These are phyloP conservation scores for Yponomeuta plumbellus DNA, from an alignment of 2,888 invertebrate genomes.

Conservation along the genomic window DNA sequence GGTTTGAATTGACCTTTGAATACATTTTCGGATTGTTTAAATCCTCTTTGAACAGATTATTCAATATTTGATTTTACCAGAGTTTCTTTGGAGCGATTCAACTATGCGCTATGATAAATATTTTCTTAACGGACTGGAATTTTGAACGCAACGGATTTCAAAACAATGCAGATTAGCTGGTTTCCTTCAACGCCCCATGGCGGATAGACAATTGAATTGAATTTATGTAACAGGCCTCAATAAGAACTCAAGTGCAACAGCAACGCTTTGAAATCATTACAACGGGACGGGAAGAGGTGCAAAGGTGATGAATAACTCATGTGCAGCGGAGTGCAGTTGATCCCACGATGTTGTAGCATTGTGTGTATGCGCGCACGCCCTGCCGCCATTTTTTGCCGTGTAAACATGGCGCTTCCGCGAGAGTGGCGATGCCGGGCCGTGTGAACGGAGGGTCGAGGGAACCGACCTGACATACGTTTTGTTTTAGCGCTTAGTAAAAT, in stretches of 20 bases:
- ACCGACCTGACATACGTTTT: constrained; percentile 59
- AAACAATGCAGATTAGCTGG: background rate
- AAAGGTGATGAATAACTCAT: constrained; percentile 18
- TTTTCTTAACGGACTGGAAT: background rate
- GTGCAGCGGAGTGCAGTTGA: constrained; percentile 11
- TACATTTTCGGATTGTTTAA: constrained; percentile 25
- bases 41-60: constrained; percentile 17
- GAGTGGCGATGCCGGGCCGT: constrained; percentile 38
- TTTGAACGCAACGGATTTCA: background rate
- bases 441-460: constrained; percentile 66
- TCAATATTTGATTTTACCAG: background rate
- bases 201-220: constrained; percentile 9
- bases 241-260: constrained; percentile 11
- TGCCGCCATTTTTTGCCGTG: constrained; percentile 43
- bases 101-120: no score
- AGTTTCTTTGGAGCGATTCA: background rate
- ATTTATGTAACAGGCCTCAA: constrained; percentile 4
- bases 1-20: constrained; percentile 32
- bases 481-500: constrained; percentile 44
- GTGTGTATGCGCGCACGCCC: constrained; percentile 42
- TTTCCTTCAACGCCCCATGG: background rate
- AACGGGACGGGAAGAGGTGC: constrained; percentile 15
- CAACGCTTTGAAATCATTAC: constrained; percentile 8
- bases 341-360: constrained; percentile 31
- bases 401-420: constrained; percentile 60